A percentile compares a stretch with the other conserved stretches of the same genome.
phyloP scores from a whole-genome alignment of 2,888 invertebrate species.

The Urechis unicinctus region DNA sequence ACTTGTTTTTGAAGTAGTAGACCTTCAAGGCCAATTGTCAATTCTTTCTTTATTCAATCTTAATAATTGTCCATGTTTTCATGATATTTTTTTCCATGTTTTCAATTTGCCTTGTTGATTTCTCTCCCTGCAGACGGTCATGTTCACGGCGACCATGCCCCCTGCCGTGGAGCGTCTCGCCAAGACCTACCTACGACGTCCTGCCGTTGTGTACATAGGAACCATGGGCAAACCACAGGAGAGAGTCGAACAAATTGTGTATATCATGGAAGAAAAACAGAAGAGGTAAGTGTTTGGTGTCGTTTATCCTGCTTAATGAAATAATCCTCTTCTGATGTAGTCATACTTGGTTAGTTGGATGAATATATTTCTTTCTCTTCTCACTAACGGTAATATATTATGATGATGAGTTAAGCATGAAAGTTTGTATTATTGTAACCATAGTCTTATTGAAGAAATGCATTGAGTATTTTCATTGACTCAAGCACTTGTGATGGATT shows the following conservation, averaged over 20 bases:
- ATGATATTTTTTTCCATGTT: background rate
- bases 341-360: background rate
- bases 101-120: conserved; percentile 6
- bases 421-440: background rate
- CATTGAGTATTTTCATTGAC: no score
- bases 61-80: conserved; percentile 5
- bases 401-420: no score
- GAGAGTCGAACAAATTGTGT: conserved; percentile 93
- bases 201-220: conserved; percentile 96
- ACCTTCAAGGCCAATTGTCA: no score
- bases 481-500: no score
- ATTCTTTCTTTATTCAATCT: no score
- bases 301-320: no score
- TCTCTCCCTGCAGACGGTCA: conserved; percentile 71
- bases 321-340: no score
- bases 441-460: no score
- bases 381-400: background rate
- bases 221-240: conserved; percentile 95
- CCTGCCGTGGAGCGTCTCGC: conserved; percentile 95
- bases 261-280: conserved; percentile 89
- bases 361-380: background rate
- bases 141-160: conserved; percentile 99
- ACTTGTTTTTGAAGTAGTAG: no score
- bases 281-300: conserved; percentile 68
- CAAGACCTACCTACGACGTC: conserved; percentile 85